phyloP scores from a whole-genome alignment of 2,113 vertebrate genomes.

The Psettodes erumei region DNA sequence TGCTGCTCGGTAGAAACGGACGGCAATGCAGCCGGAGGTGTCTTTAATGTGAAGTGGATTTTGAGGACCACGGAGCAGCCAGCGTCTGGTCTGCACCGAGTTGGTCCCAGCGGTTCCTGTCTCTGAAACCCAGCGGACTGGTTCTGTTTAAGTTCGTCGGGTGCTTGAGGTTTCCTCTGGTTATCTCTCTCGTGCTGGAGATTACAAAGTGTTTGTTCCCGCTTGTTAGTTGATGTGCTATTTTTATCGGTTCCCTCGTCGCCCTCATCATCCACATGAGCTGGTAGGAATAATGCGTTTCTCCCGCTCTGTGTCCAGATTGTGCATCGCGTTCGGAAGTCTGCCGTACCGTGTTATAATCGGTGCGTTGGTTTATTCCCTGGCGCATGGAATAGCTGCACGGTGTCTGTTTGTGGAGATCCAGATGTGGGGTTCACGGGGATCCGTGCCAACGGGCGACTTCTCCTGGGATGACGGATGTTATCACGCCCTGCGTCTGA shows the following conservation, averaged over 20 bases:
- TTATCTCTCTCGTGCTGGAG: not conserved
- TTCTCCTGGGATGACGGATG: not conserved
- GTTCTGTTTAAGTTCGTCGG: not conserved
- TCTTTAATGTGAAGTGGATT: constrained; percentile 38
- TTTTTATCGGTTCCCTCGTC: not conserved
- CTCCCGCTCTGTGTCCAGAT: not conserved
- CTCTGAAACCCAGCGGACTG: not conserved
- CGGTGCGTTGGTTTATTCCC: not conserved
- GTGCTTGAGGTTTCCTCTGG: not conserved
- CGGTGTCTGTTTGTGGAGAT: not conserved
- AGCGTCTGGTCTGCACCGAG: not conserved
- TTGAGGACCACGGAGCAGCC: constrained; percentile 8
- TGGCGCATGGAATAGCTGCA: not conserved
- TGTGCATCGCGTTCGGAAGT: not conserved
- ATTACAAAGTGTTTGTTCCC: not conserved
- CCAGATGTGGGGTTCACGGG: constrained; percentile 19
- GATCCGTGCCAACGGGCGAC: not conserved
- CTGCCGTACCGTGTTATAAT: not conserved
- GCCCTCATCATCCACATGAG: constrained; percentile 9
- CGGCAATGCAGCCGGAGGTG: constrained; percentile 60
- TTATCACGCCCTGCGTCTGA: not conserved
- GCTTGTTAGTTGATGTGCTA: not conserved
- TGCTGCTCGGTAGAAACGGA: constrained; percentile 39
- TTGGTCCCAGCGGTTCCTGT: too few species aligned
- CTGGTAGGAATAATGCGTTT: not conserved